Evolutionary conservation across 2,888 invertebrate genomes (phyloP).

Genomic region (Meloe dianella): DNA sequence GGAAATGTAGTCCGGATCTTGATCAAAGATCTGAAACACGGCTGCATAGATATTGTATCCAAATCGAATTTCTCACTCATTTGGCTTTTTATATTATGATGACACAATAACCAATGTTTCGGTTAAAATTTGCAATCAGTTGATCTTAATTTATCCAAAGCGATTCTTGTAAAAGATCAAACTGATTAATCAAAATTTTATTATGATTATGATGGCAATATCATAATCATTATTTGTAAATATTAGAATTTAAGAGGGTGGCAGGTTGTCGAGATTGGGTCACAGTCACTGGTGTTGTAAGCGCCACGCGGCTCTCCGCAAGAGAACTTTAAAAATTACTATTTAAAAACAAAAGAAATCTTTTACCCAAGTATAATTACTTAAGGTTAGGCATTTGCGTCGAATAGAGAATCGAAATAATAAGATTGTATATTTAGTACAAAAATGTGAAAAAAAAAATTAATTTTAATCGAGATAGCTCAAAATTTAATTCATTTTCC

Average conservation of each 20-base stretch:
- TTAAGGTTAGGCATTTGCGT: conserved; percentile 59
- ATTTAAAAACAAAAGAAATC: background rate
- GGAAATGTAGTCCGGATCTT: conserved; percentile 7
- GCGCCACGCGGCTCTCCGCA: conserved; percentile 57
- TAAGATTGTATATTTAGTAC: conserved; percentile 61
- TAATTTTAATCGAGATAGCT: conserved; percentile 62
- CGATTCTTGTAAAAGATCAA: background rate
- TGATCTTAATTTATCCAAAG: conserved; percentile 21
- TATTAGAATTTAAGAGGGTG: conserved; percentile 45
- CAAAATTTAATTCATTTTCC: conserved; percentile 59
- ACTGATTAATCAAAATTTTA: conserved; percentile 2
- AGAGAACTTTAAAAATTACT: conserved; percentile 19
- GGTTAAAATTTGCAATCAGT: conserved; percentile 53
- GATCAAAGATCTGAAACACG: conserved; percentile 18
- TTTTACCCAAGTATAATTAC: conserved; percentile 50
- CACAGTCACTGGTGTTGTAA: conserved; percentile 59
- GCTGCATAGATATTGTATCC: conserved; percentile 55
- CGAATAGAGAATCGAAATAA: conserved; percentile 61
- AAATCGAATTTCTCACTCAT: conserved; percentile 59
- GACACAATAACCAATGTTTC: conserved; percentile 44
- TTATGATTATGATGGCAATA: background rate
- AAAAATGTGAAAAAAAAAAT: conserved; percentile 55
- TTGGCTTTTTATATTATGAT: conserved; percentile 51
- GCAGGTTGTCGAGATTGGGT: conserved; percentile 58
- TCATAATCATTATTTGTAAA: conserved; percentile 3